phyloP scores from a whole-genome alignment of 1,140 invertebrate species.

The Drosophila mojavensis region DNA sequence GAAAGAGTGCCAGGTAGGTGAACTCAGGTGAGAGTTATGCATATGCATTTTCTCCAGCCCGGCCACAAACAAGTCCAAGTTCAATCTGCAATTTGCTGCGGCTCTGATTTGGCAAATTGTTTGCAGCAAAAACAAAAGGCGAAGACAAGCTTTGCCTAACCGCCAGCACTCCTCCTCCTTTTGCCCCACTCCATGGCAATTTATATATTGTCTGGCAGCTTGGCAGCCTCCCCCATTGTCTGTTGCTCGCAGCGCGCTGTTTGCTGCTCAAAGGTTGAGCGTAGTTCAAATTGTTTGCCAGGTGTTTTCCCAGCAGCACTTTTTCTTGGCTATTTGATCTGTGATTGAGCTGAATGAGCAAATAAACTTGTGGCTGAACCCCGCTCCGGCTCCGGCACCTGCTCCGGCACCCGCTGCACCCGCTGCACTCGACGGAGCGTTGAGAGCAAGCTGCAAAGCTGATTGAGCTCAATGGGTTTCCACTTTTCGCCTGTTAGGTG shows the following conservation, averaged over 20 bases:
- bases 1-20: no score
- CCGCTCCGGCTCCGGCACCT: neutral
- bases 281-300: conserved; percentile 79
- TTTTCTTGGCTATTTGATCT: conserved; percentile 76
- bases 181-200: conserved; percentile 53
- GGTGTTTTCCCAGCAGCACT: conserved; percentile 71
- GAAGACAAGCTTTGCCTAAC: conserved; percentile 55
- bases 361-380: conserved; percentile 69
- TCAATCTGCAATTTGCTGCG: conserved; percentile 62
- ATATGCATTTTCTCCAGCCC: conserved; percentile 57
- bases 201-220: conserved; percentile 72
- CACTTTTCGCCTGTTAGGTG: conserved; percentile 6
- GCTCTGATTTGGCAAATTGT: conserved; percentile 70
- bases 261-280: conserved; percentile 71
- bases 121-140: conserved; percentile 69
- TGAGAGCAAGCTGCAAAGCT: conserved; percentile 35
- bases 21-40: conserved; percentile 52
- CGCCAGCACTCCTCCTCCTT: conserved; percentile 27
- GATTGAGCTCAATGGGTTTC: conserved; percentile 52
- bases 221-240: conserved; percentile 4
- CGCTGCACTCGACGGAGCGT: conserved; percentile 31
- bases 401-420: neutral
- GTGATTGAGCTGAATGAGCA: conserved; percentile 80
- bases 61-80: conserved; percentile 23
- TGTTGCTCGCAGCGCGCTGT: conserved; percentile 17